phyloP scores from a whole-genome alignment of 2,888 invertebrate species.

The Coenonympha glycerion region DNA sequence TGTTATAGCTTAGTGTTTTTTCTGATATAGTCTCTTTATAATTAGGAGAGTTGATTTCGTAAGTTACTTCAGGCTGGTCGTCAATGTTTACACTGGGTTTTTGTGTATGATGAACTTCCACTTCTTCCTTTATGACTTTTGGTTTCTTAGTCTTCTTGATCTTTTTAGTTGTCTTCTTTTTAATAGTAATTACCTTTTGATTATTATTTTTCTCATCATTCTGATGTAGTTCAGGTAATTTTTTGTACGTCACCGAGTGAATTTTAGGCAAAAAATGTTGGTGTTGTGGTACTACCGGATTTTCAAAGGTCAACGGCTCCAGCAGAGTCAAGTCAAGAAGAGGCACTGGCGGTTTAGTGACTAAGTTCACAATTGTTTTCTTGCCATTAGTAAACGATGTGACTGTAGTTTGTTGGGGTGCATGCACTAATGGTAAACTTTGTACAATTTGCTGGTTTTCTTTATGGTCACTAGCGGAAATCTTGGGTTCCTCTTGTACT shows the following conservation, averaged over 20 bases:
- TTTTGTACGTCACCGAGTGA: slow-evolving; percentile 51
- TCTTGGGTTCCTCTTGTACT: slow-evolving; percentile 27
- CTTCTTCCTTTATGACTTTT: slow-evolving; percentile 39
- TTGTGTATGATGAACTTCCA: slow-evolving; percentile 38
- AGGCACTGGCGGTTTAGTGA: slow-evolving; percentile 55
- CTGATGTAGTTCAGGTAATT: slow-evolving; percentile 43
- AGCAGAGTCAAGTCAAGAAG: slow-evolving; percentile 59
- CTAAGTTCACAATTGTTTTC: slow-evolving; percentile 51
- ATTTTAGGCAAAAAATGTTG: slow-evolving; percentile 67
- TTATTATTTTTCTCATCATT: slow-evolving; percentile 53
- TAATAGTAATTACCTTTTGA: slow-evolving; percentile 45
- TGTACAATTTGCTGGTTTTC: slow-evolving; percentile 32
- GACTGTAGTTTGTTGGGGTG: slow-evolving; percentile 36
- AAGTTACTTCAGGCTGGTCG: slow-evolving; percentile 51
- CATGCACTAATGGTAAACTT: slow-evolving; percentile 41
- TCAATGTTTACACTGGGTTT: slow-evolving; percentile 43
- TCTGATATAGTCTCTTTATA: slow-evolving; percentile 60
- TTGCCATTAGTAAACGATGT: slow-evolving; percentile 55
- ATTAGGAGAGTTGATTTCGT: slow-evolving; percentile 60
- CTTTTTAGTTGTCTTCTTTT: slow-evolving; percentile 40
- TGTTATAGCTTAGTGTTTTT: slow-evolving; percentile 58
- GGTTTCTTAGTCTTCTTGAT: slow-evolving; percentile 43
- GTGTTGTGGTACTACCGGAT: slow-evolving; percentile 67
- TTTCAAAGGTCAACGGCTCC: slow-evolving; percentile 63
- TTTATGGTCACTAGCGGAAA: slow-evolving; percentile 18